Evolutionary conservation across 2,113 vertebrate genomes (phyloP).

Genomic region (Ammodytes dubius): DNA sequence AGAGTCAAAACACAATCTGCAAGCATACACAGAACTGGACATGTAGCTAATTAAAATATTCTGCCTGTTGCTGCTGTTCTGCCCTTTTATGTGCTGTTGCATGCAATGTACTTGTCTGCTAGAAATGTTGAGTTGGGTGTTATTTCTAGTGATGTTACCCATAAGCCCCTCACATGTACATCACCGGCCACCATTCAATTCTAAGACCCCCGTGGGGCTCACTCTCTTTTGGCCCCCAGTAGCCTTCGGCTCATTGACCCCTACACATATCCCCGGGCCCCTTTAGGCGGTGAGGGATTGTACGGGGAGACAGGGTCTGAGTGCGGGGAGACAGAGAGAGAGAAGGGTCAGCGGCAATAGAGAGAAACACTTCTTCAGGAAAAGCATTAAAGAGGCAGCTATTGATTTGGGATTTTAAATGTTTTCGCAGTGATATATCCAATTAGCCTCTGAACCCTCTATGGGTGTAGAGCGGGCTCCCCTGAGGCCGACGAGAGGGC

Average conservation of each 20-base stretch:
- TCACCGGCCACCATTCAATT: conserved; percentile 67
- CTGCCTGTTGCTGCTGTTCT: conserved; percentile 46
- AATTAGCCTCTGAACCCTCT: conserved; percentile 85
- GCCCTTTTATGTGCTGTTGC: conserved; percentile 16
- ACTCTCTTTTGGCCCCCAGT: conserved; percentile 63
- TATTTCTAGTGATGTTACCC: conserved; percentile 53
- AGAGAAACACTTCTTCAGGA: conserved; percentile 81
- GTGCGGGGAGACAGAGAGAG: conserved; percentile 26
- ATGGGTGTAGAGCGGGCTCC: conserved; percentile 74
- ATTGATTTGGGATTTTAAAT: conserved; percentile 87
- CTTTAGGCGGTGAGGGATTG: conserved; percentile 76
- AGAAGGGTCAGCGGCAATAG: conserved; percentile 66
- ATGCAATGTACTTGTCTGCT: conserved; percentile 19
- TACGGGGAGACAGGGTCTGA: conserved; percentile 57
- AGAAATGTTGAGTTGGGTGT: conserved; percentile 51
- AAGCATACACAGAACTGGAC: conserved; percentile 31
- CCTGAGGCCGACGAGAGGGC: conserved; percentile 61
- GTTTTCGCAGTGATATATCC: conserved; percentile 85
- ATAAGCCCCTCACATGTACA: conserved; percentile 63
- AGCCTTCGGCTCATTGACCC: conserved; percentile 75
- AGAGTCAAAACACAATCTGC: conserved; percentile 31
- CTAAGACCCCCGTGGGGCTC: conserved; percentile 72
- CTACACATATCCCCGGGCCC: conserved; percentile 65
- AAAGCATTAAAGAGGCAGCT: conserved; percentile 85
- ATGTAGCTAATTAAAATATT: conserved; percentile 22